Conservation (phyloP, 2,888 invertebrate genomes). For the Mythimna lalbum region DNA sequence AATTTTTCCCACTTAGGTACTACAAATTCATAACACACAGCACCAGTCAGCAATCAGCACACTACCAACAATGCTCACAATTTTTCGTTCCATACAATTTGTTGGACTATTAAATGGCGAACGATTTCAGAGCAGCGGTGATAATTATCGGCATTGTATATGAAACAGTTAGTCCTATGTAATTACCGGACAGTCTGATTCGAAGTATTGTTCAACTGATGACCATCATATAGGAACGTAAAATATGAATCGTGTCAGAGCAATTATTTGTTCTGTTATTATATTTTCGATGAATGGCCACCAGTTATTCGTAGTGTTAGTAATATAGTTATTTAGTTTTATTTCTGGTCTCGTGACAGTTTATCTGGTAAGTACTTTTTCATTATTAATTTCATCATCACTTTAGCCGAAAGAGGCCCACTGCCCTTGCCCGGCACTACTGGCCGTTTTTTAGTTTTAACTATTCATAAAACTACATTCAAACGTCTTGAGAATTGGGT, state of each 20-base stretch:
- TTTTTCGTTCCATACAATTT: constrained; percentile 72
- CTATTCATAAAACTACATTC: too few species aligned
- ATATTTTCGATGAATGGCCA: constrained; percentile 61
- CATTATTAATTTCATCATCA: too few species aligned
- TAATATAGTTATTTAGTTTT: constrained; percentile 57
- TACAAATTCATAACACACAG: constrained; percentile 14
- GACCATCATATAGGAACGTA: constrained; percentile 69
- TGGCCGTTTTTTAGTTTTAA: too few species aligned
- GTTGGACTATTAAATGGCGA: constrained; percentile 80
- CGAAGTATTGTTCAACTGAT: constrained; percentile 87
- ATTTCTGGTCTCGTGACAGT: constrained; percentile 8
- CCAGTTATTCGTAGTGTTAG: constrained; percentile 41
- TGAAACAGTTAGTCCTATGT: constrained; percentile 85
- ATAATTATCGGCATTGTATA: constrained; percentile 88
- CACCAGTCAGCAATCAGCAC: constrained; percentile 44
- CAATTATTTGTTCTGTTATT: constrained; percentile 62
- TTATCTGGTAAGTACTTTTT: not conserved
- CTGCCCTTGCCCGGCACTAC: too few species aligned
- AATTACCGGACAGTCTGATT: constrained; percentile 85
- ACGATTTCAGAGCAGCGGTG: constrained; percentile 84
- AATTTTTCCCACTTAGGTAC: too few species aligned
- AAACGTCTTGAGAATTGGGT: too few species aligned
- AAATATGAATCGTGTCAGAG: constrained; percentile 67
- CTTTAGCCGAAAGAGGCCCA: too few species aligned
- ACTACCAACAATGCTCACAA: constrained; percentile 47